These are phyloP conservation scores for Motacilla tschutschensis DNA, from an alignment of 2,113 vertebrate genomes.

Conservation along the genomic window DNA sequence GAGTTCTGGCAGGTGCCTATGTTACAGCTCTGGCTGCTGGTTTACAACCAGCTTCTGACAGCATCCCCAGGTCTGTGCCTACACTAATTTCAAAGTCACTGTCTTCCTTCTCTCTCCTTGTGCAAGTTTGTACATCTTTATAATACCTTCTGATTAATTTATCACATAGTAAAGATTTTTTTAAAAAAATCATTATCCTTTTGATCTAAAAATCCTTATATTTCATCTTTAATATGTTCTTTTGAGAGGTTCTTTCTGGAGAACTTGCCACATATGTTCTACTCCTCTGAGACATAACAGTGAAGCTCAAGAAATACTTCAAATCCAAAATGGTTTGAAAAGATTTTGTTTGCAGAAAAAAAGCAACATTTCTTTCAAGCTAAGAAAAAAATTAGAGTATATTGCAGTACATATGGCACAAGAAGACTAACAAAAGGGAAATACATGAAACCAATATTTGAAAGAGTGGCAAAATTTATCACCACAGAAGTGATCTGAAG, in stretches of 20 bases:
- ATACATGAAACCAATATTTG: background rate
- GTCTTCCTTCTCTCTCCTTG: constrained; percentile 57
- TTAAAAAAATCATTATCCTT: constrained; percentile 79
- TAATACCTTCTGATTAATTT: constrained; percentile 79
- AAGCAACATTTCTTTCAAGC: background rate
- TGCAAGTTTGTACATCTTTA: constrained; percentile 72
- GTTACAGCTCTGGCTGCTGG: background rate
- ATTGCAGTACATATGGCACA: background rate
- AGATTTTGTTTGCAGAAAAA: constrained; percentile 37
- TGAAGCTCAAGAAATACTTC: constrained; percentile 49
- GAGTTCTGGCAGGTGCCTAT: background rate
- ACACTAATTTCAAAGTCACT: constrained; percentile 69
- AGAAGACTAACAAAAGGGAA: background rate
- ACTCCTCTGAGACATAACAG: constrained; percentile 68
- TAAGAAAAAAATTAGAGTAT: constrained; percentile 19
- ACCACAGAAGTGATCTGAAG: background rate
- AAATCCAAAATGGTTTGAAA: constrained; percentile 49
- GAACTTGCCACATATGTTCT: constrained; percentile 68
- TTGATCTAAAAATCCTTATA: constrained; percentile 84
- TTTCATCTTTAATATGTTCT: constrained; percentile 84
- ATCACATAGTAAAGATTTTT: constrained; percentile 79
- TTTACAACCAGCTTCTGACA: background rate
- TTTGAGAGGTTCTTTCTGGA: constrained; percentile 71
- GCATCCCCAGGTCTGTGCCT: constrained; percentile 12
- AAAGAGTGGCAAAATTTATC: constrained; percentile 19